Conservation (phyloP, 1,140 invertebrate genomes). For the Elysia chlorotica region DNA sequence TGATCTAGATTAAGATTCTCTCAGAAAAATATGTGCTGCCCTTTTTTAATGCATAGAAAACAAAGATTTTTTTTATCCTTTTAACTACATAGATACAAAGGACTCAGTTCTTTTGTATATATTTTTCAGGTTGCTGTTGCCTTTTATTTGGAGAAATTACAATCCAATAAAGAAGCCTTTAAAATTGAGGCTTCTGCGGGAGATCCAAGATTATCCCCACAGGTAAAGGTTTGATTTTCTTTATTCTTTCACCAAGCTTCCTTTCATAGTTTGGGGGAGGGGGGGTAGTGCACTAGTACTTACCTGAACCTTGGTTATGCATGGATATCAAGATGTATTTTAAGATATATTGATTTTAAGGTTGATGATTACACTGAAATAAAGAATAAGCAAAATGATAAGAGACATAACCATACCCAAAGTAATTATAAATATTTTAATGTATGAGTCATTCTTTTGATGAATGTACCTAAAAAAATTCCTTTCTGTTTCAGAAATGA, state of each 20-base stretch:
- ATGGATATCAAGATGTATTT: no score
- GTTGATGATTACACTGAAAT: no score
- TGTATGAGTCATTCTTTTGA: neutral
- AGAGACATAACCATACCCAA: neutral
- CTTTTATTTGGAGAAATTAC: constrained; percentile 77
- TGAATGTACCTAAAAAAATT: neutral
- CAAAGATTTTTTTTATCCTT: no score
- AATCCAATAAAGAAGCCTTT: constrained; percentile 66
- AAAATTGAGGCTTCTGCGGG: constrained; percentile 75
- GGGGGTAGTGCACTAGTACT: neutral
- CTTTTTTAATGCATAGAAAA: no score
- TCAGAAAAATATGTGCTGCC: no score
- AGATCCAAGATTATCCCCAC: constrained; percentile 71
- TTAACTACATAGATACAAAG: no score
- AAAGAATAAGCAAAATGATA: no score
- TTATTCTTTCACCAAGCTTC: neutral
- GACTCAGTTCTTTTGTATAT: no score
- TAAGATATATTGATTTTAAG: no score
- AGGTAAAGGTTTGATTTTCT: constrained; percentile 39
- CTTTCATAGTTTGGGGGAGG: neutral
- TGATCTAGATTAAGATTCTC: no score
- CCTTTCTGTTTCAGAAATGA: constrained; percentile 34
- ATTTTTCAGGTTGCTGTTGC: constrained; percentile 73
- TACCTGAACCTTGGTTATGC: no score
- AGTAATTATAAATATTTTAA: neutral